A percentile compares a stretch with the other conserved stretches of the same genome.
Conservation (phyloP, 2,113 vertebrate genomes). For the Athene noctua region DNA sequence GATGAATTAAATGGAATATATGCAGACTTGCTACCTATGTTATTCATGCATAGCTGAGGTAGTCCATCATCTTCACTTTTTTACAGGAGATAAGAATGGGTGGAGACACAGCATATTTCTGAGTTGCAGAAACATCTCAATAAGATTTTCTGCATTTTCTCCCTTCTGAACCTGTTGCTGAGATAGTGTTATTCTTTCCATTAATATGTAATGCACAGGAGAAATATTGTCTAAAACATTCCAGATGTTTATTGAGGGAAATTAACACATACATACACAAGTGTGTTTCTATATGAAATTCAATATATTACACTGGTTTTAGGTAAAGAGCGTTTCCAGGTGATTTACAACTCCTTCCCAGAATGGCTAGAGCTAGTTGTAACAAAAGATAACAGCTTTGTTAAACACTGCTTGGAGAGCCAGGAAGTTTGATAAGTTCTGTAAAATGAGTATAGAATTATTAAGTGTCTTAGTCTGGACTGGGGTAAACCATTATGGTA, state of each 20-base stretch:
- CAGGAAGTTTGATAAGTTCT: not conserved
- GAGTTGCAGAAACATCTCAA: conserved; percentile 12
- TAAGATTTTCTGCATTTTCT: not conserved
- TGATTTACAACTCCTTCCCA: not conserved
- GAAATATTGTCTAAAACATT: not conserved
- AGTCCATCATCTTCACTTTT: conserved; percentile 38
- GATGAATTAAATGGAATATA: conserved; percentile 47
- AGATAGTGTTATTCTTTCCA: not conserved
- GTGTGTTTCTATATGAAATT: not conserved
- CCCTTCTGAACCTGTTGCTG: not conserved
- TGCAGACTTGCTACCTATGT: conserved; percentile 18
- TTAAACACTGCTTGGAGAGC: not conserved
- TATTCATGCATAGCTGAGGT: conserved; percentile 38
- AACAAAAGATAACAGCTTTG: not conserved
- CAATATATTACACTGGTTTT: not conserved
- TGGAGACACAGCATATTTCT: not conserved
- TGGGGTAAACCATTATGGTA: not conserved
- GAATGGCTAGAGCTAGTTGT: not conserved
- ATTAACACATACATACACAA: not conserved
- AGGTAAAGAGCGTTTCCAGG: not conserved
- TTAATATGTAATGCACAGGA: not conserved
- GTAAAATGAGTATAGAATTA: not conserved
- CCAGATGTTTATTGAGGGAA: not conserved
- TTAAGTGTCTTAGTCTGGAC: not conserved
- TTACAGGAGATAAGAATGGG: not conserved